Percentiles rank a stretch among this genome's conserved stretches.
Evolutionary conservation across 2,888 invertebrate genomes (phyloP).

Genomic region (Agapetus fuscipes): DNA sequence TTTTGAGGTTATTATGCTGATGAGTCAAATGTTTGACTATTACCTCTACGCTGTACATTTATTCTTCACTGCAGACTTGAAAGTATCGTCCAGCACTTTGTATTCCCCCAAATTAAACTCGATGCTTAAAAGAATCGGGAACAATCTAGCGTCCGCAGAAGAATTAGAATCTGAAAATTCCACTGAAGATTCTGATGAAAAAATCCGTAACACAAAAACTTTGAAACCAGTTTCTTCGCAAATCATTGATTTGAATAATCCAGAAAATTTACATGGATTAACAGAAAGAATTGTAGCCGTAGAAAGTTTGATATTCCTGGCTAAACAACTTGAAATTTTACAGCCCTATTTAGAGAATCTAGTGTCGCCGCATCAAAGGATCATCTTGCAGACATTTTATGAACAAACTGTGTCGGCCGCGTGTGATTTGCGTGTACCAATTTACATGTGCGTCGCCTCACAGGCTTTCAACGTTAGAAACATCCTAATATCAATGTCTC

Average conservation of each 20-base stretch:
- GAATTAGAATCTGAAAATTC: constrained; percentile 30
- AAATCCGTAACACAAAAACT: constrained; percentile 28
- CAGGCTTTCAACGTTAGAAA: constrained; percentile 68
- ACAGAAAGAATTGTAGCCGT: constrained; percentile 83
- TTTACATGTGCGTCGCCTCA: constrained; percentile 79
- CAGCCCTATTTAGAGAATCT: constrained; percentile 79
- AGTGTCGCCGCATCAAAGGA: constrained; percentile 59
- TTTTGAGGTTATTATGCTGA: constrained; percentile 79
- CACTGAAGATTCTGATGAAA: constrained; percentile 31
- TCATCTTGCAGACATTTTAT: constrained; percentile 61
- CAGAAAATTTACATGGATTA: constrained; percentile 72
- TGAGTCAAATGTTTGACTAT: constrained; percentile 89
- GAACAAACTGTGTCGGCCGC: constrained; percentile 65
- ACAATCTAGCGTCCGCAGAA: constrained; percentile 48
- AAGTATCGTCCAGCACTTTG: constrained; percentile 42
- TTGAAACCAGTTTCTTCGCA: constrained; percentile 49
- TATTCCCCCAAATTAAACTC: constrained; percentile 61
- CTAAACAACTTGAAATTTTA: constrained; percentile 76
- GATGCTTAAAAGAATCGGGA: constrained; percentile 67
- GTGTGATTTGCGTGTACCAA: constrained; percentile 67
- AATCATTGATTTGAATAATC: constrained; percentile 54
- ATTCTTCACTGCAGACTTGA: constrained; percentile 74
- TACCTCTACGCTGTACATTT: constrained; percentile 83
- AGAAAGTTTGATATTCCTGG: constrained; percentile 85
- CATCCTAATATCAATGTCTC: constrained; percentile 76